Evolutionary conservation across 2,888 invertebrate species (phyloP), one percentile per base, ranked within the genome.

Genomic region (Hololepta plana): DNA sequence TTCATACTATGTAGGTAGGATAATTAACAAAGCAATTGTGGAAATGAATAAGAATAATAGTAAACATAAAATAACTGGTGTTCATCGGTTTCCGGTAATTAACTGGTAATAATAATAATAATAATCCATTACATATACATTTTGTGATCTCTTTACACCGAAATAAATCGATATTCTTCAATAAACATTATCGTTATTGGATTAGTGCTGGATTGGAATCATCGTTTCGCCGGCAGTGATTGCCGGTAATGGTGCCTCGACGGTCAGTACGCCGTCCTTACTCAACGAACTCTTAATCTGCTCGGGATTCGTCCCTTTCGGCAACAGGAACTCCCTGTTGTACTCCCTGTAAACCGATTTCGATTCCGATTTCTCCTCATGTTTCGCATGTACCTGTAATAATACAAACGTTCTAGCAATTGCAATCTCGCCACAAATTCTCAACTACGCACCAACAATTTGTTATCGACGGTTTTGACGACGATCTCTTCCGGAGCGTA

Each of bases 321-420:
- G 96, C 53, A 96, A 62, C 53, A 93, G 65, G 66, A 95, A 96
- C 60, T 93, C 93, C 39, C 91, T 72, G 59, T 93, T 93, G 72
- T 95, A 96, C 59, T 96, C 95, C 59, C 93, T 74, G 69, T 90
- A 95, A 34, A 93, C 88, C 21, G 88, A 87, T 62, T 91, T 88
- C 49, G 84, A 87, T 58, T 91, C 88, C 26, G 85, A 75, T 60
- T 93, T 93, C 60, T 96, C 95, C 58, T 96, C 93, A 60, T 96
- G 96, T 59, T 91, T 91, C 34, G 95, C 95, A 52, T 93, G 88
- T 26, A 93, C 90, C 88, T 90, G 59, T 26, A 67, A 61, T 40
- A 32, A 6, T 9, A 17, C n/a, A n/a, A n/a, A n/a, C n/a, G n/a
- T n/a, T n/a, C n/a, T n/a, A n/a, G n/a, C n/a, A n/a, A n/a, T n/a